Base-by-base conservation (phyloP, 2,797 vertebrate genomes). In the Rhinatrema bivittatum region DNA sequence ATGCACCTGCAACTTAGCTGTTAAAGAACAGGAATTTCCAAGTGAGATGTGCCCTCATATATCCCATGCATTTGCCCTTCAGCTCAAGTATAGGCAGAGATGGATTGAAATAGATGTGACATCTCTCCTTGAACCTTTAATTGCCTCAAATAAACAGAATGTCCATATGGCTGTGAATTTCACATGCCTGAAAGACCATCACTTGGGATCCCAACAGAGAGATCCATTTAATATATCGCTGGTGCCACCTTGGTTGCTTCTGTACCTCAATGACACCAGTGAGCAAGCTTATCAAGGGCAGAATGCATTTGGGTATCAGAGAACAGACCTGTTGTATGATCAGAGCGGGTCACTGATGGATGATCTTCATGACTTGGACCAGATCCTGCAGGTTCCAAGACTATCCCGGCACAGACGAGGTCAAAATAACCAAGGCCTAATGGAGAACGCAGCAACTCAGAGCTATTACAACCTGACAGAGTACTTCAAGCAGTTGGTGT, bases 91-190 rank as follows among this genome's bases (percentile, higher is more conserved):
- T 34, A 66, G 57, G 9, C 72, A 61, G 36, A 84, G 69, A 32
- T 91, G 91, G 94, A 56, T 88, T 19, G 88, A 99, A 66, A 76
- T 94, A 2, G 93, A 98, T 0, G 65, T 97, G 56, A 94, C 91
- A 1, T 38, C 75, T 6, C 83, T 93, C 42, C 84, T 99, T 20
- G 79, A 63, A 56, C 91, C 91, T 6, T 63, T 91, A 4, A 70
- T 92, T 16, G 79, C 73, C 26, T 43, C 62, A 2, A 72, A 76
- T 3, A 84, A 74, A 60, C 87, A 79, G 37, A 79, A 72, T 5
- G 27, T 97, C 16, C 81, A 84, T 16, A 51, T 97, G 51, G 73
- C 86, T n/a, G 68, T 92, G 42, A 90, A 86, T 18, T 42, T 92
- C 33, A 90, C 84, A 7, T 97, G 94, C 38, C 27, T 69, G 22